Evolutionary conservation across 2,113 vertebrate genomes (phyloP).

Genomic region (Mormoops blainvillei): DNA sequence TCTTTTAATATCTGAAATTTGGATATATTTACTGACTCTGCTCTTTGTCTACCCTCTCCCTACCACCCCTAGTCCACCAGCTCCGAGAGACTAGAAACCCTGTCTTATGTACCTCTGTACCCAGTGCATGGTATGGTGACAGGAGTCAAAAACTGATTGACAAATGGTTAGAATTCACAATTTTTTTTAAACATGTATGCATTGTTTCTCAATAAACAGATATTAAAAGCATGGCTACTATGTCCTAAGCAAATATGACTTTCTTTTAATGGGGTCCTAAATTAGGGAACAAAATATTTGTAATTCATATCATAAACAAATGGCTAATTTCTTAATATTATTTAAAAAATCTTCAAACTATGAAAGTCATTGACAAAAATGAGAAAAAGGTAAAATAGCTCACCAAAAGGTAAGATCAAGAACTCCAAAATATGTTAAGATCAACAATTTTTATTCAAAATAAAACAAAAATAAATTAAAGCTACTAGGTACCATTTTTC

Average conservation of each 20-base stretch:
- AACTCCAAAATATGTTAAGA: not conserved
- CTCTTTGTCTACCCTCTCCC: not conserved
- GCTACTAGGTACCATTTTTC: not conserved
- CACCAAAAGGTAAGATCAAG: not conserved
- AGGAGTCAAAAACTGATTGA: not conserved
- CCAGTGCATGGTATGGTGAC: not conserved
- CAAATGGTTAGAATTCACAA: not conserved
- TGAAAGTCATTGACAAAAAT: not conserved
- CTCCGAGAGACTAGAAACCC: not conserved
- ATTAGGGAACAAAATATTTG: not conserved
- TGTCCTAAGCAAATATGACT: not conserved
- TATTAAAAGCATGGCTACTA: not conserved
- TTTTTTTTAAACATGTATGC: not conserved
- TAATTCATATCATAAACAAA: not conserved
- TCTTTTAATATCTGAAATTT: not conserved
- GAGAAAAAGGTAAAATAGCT: not conserved
- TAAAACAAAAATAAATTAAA: constrained; percentile 14
- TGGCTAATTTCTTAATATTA: not conserved
- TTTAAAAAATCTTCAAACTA: not conserved
- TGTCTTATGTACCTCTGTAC: not conserved
- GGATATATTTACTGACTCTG: not conserved
- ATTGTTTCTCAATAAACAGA: not conserved
- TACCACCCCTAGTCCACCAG: not conserved
- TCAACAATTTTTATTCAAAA: not conserved
- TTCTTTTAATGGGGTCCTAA: not conserved